phyloP scores from a whole-genome alignment of 2,113 vertebrate genomes.

The Ptilorrhoa leucosticta region DNA sequence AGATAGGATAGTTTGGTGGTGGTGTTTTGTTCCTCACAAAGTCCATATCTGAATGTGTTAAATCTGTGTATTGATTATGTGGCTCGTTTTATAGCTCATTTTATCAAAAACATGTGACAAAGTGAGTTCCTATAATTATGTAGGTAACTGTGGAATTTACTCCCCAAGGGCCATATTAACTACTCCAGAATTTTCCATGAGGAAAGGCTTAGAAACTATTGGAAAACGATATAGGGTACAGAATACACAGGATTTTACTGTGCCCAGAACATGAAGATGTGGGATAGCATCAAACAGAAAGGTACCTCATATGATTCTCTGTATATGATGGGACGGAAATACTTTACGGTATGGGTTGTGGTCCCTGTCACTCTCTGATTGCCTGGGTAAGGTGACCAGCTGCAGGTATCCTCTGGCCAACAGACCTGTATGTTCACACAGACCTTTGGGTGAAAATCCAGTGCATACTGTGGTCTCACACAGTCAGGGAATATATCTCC shows the following conservation, averaged over 20 bases:
- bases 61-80: background rate
- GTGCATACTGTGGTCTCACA: background rate
- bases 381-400: background rate
- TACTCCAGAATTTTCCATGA: background rate
- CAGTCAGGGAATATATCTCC: background rate
- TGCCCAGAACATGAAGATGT: background rate
- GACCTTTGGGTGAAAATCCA: background rate
- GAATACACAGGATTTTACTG: background rate
- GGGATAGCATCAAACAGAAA: background rate
- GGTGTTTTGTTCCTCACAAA: background rate
- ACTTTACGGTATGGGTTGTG: accelerated
- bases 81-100: background rate
- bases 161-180: background rate
- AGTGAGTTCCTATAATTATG: background rate
- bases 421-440: background rate
- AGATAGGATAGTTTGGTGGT: background rate
- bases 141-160: background rate
- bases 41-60: background rate
- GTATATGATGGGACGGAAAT: background rate
- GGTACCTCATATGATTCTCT: background rate
- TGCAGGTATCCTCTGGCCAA: background rate
- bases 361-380: background rate
- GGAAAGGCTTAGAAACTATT: background rate
- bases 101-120: background rate
- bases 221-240: background rate